Percentiles rank a stretch among this genome's conserved stretches.
phyloP scores from a whole-genome alignment of 2,888 invertebrate species.

The Acronicta psi region DNA sequence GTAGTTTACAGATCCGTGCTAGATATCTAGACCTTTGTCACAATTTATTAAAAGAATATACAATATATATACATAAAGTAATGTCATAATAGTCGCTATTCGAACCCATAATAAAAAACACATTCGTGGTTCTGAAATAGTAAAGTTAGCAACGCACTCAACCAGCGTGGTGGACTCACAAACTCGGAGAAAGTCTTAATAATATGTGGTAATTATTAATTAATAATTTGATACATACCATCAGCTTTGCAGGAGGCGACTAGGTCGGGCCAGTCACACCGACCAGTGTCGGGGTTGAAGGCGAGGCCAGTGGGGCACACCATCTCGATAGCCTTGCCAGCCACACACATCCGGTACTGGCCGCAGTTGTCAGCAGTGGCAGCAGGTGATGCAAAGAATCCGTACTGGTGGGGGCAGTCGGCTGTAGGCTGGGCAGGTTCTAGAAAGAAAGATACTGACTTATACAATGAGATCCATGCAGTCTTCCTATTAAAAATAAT shows the following conservation, averaged over 20 bases:
- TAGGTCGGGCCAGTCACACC: slow-evolving; percentile 95
- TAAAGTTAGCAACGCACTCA: too few relatives aligned
- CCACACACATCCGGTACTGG: slow-evolving; percentile 93
- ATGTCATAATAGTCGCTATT: too few relatives aligned
- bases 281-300: slow-evolving; percentile 90
- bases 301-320: slow-evolving; percentile 94
- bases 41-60: neutral
- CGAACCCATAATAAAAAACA: too few relatives aligned
- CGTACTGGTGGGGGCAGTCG: slow-evolving; percentile 94
- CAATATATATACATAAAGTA: too few relatives aligned
- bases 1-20: neutral
- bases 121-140: too few relatives aligned
- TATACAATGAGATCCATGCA: neutral
- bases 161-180: too few relatives aligned
- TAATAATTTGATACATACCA: slow-evolving; percentile 70
- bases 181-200: too few relatives aligned
- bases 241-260: slow-evolving; percentile 91
- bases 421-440: slow-evolving; percentile 91
- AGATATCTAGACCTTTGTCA: neutral
- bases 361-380: slow-evolving; percentile 88
- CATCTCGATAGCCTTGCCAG: slow-evolving; percentile 89
- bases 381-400: slow-evolving; percentile 89
- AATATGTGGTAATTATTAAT: neutral
- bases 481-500: neutral
- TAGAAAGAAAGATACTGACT: slow-evolving; percentile 59